Percentiles rank a stretch among this genome's conserved stretches.
Evolutionary conservation across 2,888 invertebrate genomes (phyloP).

Genomic region (Acronicta aceris): DNA sequence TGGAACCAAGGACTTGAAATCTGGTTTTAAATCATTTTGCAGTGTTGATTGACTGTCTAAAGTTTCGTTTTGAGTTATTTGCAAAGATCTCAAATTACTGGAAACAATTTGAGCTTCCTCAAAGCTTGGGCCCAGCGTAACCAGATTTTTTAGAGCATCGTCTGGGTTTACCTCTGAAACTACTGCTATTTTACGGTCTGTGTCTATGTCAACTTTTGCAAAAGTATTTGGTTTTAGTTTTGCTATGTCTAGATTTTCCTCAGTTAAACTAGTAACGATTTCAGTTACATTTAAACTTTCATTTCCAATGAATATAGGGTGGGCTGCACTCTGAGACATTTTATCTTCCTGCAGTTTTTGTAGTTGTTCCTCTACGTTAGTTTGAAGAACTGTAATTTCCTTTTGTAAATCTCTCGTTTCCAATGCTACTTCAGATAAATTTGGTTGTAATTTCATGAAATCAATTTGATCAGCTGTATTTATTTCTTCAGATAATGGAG

Average conservation of each 20-base stretch:
- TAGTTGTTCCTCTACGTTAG: constrained; percentile 85
- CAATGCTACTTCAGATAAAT: constrained; percentile 67
- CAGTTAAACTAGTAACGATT: constrained; percentile 83
- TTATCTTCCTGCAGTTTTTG: constrained; percentile 87
- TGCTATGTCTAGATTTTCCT: constrained; percentile 79
- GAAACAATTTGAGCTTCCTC: constrained; percentile 77
- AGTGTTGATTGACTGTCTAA: constrained; percentile 82
- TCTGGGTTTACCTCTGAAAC: constrained; percentile 83
- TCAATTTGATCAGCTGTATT: constrained; percentile 80
- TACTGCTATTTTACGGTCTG: constrained; percentile 86
- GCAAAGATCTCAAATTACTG: constrained; percentile 69
- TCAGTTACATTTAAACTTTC: constrained; percentile 90
- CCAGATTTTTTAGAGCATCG: constrained; percentile 69
- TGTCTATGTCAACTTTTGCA: constrained; percentile 86
- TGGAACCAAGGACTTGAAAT: constrained; percentile 69
- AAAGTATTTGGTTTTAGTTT: constrained; percentile 76
- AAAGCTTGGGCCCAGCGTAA: constrained; percentile 62
- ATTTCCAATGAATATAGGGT: constrained; percentile 87
- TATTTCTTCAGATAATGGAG: constrained; percentile 80
- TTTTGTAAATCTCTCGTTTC: constrained; percentile 76
- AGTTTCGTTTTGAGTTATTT: constrained; percentile 78
- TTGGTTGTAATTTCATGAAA: constrained; percentile 60
- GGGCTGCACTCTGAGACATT: constrained; percentile 86
- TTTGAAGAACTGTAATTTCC: constrained; percentile 79
- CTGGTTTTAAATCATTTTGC: constrained; percentile 60